Percentiles rank a stretch among this genome's conserved stretches.
phyloP scores from a whole-genome alignment of 2,888 invertebrate genomes.

The Ischnus inquisitorius region DNA sequence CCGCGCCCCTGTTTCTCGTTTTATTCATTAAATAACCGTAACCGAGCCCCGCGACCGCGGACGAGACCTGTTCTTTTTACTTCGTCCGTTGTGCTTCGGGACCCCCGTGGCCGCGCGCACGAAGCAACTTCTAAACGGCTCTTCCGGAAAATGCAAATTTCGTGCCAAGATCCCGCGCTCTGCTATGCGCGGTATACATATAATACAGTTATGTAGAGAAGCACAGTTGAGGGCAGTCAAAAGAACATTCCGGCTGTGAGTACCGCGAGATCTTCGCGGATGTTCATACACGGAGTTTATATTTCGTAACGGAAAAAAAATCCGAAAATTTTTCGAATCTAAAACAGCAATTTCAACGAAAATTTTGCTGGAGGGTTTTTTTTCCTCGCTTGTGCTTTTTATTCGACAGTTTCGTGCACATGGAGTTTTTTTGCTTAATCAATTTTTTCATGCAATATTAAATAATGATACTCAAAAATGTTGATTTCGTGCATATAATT shows the following conservation, averaged over 20 bases:
- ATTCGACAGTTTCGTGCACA: too few relatives aligned
- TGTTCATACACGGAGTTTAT: not conserved
- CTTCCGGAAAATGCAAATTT: constrained; percentile 78
- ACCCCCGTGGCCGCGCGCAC: constrained; percentile 48
- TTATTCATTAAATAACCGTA: constrained; percentile 78
- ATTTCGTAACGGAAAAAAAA: not conserved
- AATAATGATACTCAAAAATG: too few relatives aligned
- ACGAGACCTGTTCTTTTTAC: constrained; percentile 42
- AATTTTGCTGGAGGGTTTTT: too few relatives aligned
- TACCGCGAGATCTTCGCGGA: not conserved
- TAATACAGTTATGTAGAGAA: constrained; percentile 40
- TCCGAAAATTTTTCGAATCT: too few relatives aligned
- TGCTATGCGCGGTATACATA: constrained; percentile 44
- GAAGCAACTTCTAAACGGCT: constrained; percentile 75
- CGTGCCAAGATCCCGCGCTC: constrained; percentile 37
- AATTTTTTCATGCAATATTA: too few relatives aligned
- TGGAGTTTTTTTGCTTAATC: too few relatives aligned
- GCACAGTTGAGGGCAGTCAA: constrained; percentile 30
- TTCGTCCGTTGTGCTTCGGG: constrained; percentile 32
- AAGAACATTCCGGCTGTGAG: constrained; percentile 36
- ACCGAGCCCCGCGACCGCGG: constrained; percentile 56
- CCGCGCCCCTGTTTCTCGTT: constrained; percentile 66
- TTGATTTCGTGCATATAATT: too few relatives aligned
- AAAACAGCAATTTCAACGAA: too few relatives aligned
- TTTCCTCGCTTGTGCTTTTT: too few relatives aligned